Evolutionary conservation across 2,888 invertebrate species (phyloP).

Genomic region (Brachyopa scutellaris): DNA sequence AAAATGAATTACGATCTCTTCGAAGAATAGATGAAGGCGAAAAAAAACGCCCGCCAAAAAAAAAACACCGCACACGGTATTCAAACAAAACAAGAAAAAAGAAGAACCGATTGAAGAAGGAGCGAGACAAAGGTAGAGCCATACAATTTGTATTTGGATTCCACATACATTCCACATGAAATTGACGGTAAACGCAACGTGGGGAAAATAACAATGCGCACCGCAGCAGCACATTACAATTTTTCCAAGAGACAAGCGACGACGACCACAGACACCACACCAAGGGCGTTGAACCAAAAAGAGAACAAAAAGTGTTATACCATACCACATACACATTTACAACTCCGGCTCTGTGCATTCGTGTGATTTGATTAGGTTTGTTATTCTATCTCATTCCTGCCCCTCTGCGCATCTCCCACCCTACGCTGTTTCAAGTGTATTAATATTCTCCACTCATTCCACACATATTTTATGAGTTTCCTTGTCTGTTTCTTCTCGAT

Average conservation of each 20-base stretch:
- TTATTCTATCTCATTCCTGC: conserved; percentile 44
- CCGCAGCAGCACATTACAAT: conserved; percentile 26
- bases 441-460: conserved; percentile 52
- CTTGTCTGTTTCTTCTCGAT: conserved; percentile 29
- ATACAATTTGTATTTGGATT: conserved; percentile 18
- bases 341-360: conserved; percentile 4
- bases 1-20: conserved; percentile 47
- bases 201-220: conserved; percentile 63
- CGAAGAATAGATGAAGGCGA: conserved; percentile 10
- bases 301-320: conserved; percentile 55
- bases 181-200: conserved; percentile 32
- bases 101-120: conserved; percentile 29
- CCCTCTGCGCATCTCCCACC: conserved; percentile 66
- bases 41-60: conserved; percentile 69
- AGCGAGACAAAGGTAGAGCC: conserved; percentile 41
- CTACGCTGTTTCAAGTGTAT: conserved; percentile 15
- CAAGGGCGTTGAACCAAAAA: conserved; percentile 72
- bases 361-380: conserved; percentile 49
- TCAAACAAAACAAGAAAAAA: conserved; percentile 61
- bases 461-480: conserved; percentile 64
- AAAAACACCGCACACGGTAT: conserved; percentile 55
- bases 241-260: conserved; percentile 29
- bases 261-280: conserved; percentile 38
- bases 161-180: conserved; percentile 51
- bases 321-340: conserved; percentile 44